phyloP scores from a whole-genome alignment of 2,113 vertebrate genomes.

The Acrocephalus arundinaceus region DNA sequence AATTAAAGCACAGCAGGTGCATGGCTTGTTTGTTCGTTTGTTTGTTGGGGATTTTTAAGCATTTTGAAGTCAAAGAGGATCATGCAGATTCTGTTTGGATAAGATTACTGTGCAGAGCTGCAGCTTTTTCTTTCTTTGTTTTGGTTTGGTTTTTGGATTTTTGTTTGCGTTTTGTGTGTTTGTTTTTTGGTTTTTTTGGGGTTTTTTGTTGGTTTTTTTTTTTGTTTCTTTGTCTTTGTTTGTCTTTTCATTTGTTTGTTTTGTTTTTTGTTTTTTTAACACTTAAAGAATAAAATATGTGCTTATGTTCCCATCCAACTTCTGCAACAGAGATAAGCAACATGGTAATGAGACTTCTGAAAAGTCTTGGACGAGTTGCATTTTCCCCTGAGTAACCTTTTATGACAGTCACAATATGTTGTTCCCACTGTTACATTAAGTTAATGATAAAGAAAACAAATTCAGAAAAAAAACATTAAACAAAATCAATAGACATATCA shows the following conservation, averaged over 20 bases:
- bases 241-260: not conserved
- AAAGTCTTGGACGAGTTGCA: not conserved
- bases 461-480: not conserved
- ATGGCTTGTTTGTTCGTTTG: not conserved
- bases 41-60: not conserved
- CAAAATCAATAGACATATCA: not conserved
- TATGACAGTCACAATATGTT: not conserved
- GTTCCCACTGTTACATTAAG: not conserved
- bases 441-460: slow-evolving; percentile 14
- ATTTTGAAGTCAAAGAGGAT: not conserved
- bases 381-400: not conserved
- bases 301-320: not conserved
- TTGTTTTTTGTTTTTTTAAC: not conserved
- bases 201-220: not conserved
- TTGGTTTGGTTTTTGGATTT: not conserved
- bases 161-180: not conserved
- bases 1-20: not conserved
- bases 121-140: not conserved
- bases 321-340: not conserved
- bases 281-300: not conserved
- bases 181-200: not conserved
- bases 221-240: not conserved
- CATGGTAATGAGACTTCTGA: not conserved
- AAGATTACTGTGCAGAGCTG: not conserved
- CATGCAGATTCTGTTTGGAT: not conserved